Evolutionary conservation across 1,140 invertebrate species (phyloP).

Genomic region (Carposina sasakii): DNA sequence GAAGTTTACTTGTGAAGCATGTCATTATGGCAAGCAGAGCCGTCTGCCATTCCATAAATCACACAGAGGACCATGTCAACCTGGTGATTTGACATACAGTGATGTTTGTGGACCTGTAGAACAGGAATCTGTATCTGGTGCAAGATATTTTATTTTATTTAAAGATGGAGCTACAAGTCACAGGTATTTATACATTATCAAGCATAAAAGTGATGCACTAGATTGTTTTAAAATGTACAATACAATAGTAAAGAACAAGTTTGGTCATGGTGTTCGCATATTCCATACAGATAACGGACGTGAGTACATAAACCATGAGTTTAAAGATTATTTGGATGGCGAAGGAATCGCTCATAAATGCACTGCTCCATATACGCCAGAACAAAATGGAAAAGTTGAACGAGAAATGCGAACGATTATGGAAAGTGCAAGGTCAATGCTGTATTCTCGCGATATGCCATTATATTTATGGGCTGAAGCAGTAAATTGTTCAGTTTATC

Average conservation of each 20-base stretch:
- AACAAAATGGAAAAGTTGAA: conserved; percentile 62
- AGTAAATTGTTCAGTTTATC: conserved; percentile 41
- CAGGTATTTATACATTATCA: conserved; percentile 53
- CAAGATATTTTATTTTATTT: conserved; percentile 57
- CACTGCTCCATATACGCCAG: conserved; percentile 36
- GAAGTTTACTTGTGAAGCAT: conserved; percentile 48
- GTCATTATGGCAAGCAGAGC: conserved; percentile 43
- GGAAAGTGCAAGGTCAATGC: conserved; percentile 36
- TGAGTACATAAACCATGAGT: conserved; percentile 42
- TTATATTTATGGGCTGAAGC: conserved; percentile 26
- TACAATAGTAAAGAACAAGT: conserved; percentile 35
- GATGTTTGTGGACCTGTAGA: conserved; percentile 62
- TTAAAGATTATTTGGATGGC: conserved; percentile 29
- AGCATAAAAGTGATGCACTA: conserved; percentile 50
- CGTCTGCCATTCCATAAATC: conserved; percentile 31
- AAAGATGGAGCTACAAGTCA: conserved; percentile 58
- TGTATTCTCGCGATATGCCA: conserved; percentile 29
- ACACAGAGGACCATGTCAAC: conserved; percentile 16
- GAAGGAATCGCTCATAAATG: conserved; percentile 36
- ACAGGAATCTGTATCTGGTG: conserved; percentile 40
- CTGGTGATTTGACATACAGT: conserved; percentile 48
- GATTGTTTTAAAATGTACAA: conserved; percentile 40
- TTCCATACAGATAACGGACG: conserved; percentile 46
- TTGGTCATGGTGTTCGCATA: conserved; percentile 22
- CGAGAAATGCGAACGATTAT: conserved; percentile 42